These are phyloP conservation scores for Drosophila hamatofila DNA, from an alignment of 2,888 invertebrate species.

Conservation along the genomic window DNA sequence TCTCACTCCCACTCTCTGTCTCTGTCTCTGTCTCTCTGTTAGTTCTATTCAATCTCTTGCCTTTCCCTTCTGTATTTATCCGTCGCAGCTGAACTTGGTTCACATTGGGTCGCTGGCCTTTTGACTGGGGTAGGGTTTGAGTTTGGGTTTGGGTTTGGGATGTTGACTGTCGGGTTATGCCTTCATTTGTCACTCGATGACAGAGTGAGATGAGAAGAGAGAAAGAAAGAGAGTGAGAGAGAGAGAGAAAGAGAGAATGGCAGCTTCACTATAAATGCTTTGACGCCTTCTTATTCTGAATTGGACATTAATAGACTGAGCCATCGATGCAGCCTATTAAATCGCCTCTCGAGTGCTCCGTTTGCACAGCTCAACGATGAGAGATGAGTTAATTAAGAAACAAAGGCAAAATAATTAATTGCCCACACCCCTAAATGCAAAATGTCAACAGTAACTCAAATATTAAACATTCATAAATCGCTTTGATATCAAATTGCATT, in stretches of 20 bases:
- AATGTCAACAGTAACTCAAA: slow-evolving; percentile 14
- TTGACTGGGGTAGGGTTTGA: slow-evolving; percentile 20
- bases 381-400: slow-evolving; percentile 41
- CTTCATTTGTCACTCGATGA: slow-evolving; percentile 74
- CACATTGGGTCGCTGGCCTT: slow-evolving; percentile 59
- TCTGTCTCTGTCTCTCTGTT: not conserved
- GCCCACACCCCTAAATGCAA: not conserved
- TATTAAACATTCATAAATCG: slow-evolving; percentile 13
- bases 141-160: slow-evolving; percentile 20
- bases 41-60: slow-evolving; percentile 3
- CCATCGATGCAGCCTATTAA: slow-evolving; percentile 50
- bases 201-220: not conserved
- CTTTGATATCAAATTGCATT: slow-evolving; percentile 5
- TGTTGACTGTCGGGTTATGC: slow-evolving; percentile 68
- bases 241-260: not conserved
- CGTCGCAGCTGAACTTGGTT: slow-evolving; percentile 17
- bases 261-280: slow-evolving; percentile 10
- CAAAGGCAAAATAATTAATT: slow-evolving; percentile 39
- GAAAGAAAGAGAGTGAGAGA: not conserved
- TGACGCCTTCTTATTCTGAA: slow-evolving; percentile 24
- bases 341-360: slow-evolving; percentile 16
- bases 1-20: no score
- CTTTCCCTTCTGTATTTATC: not conserved
- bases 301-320: slow-evolving; percentile 39
- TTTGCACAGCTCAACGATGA: slow-evolving; percentile 2